Evolutionary conservation across 2,113 vertebrate genomes (phyloP).

Genomic region (Panthera leo): DNA sequence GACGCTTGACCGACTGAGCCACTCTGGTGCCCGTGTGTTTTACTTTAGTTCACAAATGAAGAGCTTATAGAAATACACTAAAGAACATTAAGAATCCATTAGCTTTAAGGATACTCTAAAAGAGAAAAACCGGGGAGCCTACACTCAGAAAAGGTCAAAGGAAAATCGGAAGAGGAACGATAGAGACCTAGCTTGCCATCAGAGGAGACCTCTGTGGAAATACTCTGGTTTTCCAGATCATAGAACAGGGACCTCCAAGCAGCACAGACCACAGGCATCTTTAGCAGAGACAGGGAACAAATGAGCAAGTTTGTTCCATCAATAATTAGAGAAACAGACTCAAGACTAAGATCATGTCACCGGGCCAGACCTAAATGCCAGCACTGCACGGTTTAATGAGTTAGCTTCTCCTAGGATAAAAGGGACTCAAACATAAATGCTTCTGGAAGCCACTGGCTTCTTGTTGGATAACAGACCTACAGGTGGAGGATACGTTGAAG

Average conservation of each 20-base stretch:
- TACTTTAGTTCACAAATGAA: not conserved
- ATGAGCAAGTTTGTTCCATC: rapidly evolving
- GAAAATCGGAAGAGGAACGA: rapidly evolving
- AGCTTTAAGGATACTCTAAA: no score
- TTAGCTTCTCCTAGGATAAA: not conserved
- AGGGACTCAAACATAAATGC: not conserved
- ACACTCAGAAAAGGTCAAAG: no score
- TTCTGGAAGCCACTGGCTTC: not conserved
- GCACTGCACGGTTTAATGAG: not conserved
- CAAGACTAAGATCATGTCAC: rapidly evolving
- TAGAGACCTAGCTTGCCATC: rapidly evolving
- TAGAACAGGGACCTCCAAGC: rapidly evolving
- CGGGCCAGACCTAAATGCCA: not conserved
- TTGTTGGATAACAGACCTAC: not conserved
- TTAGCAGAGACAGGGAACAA: rapidly evolving
- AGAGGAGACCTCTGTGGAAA: no score
- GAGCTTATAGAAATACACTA: not conserved
- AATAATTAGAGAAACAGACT: rapidly evolving
- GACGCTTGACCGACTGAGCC: no score
- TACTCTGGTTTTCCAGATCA: rapidly evolving
- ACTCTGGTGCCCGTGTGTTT: no score
- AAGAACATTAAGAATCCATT: not conserved
- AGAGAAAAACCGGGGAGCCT: rapidly evolving
- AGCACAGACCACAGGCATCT: not conserved
- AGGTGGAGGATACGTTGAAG: rapidly evolving